Conservation (phyloP, 2,888 invertebrate genomes). For the Pollenia angustigena region DNA sequence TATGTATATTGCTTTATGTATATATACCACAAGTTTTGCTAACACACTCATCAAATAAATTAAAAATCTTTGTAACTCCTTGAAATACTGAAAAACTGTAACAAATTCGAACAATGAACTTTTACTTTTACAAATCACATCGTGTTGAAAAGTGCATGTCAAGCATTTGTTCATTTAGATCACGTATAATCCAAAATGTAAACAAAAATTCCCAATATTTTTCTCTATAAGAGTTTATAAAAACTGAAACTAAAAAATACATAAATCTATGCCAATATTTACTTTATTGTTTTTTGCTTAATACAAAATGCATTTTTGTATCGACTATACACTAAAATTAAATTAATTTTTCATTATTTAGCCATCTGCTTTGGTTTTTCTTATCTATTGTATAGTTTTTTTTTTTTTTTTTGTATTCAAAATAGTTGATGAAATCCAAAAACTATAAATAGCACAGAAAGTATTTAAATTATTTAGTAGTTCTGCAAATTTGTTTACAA, state of each 20-base stretch:
- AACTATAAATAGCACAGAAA: conserved; percentile 3
- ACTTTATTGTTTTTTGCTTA: too few relatives aligned
- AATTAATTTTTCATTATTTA: conserved; percentile 19
- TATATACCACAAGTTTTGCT: too few relatives aligned
- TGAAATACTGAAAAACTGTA: neutral
- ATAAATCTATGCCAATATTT: too few relatives aligned
- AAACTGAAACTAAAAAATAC: too few relatives aligned
- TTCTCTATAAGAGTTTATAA: neutral
- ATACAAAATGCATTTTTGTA: too few relatives aligned
- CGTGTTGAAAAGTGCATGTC: neutral
- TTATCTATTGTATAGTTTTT: neutral
- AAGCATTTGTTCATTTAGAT: neutral
- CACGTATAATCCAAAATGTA: neutral
- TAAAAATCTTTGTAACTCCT: neutral
- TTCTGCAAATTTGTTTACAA: conserved; percentile 12
- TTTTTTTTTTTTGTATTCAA: neutral
- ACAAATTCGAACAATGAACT: neutral
- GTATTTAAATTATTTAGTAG: conserved; percentile 5
- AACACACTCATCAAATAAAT: neutral
- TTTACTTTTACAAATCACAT: neutral
- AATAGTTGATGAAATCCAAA: neutral
- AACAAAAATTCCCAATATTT: neutral
- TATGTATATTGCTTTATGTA: too few relatives aligned
- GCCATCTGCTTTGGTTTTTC: conserved; percentile 22
- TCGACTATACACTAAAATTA: neutral